Percentiles rank a stretch among this genome's conserved stretches.
Evolutionary conservation across 2,888 invertebrate species (phyloP).

Genomic region (Rutpela maculata): DNA sequence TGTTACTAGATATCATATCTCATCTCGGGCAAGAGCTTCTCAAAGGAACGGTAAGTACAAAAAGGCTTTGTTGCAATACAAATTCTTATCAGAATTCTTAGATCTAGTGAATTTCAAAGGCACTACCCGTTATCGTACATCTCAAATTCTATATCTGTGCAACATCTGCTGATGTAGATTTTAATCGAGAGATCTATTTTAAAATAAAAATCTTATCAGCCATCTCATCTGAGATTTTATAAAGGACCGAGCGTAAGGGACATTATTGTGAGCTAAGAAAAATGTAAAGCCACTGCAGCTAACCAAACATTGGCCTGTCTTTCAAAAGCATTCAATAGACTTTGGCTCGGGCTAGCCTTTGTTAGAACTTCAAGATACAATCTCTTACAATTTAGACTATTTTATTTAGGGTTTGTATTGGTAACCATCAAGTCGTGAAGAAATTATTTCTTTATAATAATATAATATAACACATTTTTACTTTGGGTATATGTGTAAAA

Average conservation of each 20-base stretch:
- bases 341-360: constrained; percentile 70
- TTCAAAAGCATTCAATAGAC: constrained; percentile 73
- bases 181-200: constrained; percentile 56
- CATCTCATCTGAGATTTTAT: constrained; percentile 63
- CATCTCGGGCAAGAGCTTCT: constrained; percentile 37
- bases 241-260: constrained; percentile 60
- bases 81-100: constrained; percentile 50
- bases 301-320: constrained; percentile 82
- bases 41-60: constrained; percentile 33
- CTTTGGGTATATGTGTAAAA: constrained; percentile 58
- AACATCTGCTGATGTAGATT: constrained; percentile 64
- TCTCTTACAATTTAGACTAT: constrained; percentile 69
- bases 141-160: constrained; percentile 59
- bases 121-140: constrained; percentile 55
- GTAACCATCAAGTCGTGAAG: constrained; percentile 73
- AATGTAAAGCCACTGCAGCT: constrained; percentile 75
- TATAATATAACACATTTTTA: constrained; percentile 73
- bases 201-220: constrained; percentile 69
- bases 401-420: constrained; percentile 69
- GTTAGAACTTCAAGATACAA: constrained; percentile 70
- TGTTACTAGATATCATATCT: constrained; percentile 54
- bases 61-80: constrained; percentile 51
- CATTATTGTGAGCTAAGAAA: constrained; percentile 63
- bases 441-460: constrained; percentile 75
- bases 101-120: constrained; percentile 52